Base-by-base conservation (phyloP, 2,113 vertebrate species). In the Riparia riparia region DNA sequence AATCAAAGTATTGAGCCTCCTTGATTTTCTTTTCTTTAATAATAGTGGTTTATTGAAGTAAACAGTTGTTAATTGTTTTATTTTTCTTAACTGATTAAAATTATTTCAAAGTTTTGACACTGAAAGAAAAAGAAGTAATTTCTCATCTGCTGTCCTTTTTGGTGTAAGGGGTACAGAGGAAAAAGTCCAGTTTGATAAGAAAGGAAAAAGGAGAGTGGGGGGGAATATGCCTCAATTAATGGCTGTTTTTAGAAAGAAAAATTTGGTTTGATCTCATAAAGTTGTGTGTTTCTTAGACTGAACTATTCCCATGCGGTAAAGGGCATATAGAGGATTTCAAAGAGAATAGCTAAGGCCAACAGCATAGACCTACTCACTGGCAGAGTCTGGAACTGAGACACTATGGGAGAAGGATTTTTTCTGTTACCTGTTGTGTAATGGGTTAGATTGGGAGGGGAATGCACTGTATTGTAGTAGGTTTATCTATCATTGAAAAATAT, bases 11-110 rank as follows among this genome's bases (percentile, higher is more conserved):
- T 72, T 72, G 16, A 17, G 5, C 17, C 71, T 70, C 19, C 45
- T 87, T 91, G 41, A 21, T 89, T 84, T 94, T 77, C 14, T 81
- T 70, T 80, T 66, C 32, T 68, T 89, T 93, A 61, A 82, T 22
- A 93, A 24, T 24, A 50, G 17, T 21, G 26, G 10, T 85, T 83
- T 81, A 17, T 39, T 82, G 19, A 54, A 51, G 13, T 56, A 68
- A 78, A 21, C 6, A 47, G 10, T 31, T 16, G 20, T 37, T 24
- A 19, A 29, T 19, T 26, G 1, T 21, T 64, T 16, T 63, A 32
- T 53, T 64, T 63, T 49, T 39, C 19, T 54, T 50, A 37, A 61
- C 10, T 63, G 29, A 54, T 73, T 82, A 49, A 64, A 87, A 65
- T 56, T 29, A 53, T 87, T 93, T 42, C 29, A 42, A 79, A 76